phyloP scores from a whole-genome alignment of 2,113 vertebrate genomes.

The Petroica traversi region DNA sequence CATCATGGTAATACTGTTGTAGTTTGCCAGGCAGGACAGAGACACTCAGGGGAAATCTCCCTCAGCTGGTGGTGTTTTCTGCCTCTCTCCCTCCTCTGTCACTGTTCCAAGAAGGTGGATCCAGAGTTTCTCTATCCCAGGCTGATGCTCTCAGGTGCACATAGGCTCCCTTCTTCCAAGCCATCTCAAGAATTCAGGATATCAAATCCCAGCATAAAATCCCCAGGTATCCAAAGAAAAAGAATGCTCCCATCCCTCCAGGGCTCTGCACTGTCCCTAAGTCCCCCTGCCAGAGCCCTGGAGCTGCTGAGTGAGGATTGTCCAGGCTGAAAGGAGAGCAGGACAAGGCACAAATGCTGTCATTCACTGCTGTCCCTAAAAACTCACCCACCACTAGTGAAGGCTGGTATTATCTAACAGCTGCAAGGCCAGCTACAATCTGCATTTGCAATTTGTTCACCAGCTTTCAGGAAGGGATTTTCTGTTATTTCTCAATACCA shows the following conservation, averaged over 20 bases:
- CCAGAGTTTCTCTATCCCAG: background rate
- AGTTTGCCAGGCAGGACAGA: background rate
- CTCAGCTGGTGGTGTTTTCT: background rate
- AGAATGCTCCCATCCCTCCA: background rate
- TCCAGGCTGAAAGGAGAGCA: background rate
- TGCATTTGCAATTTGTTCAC: background rate
- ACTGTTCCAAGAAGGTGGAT: background rate
- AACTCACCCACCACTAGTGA: background rate
- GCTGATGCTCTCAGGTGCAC: background rate
- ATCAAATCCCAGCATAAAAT: background rate
- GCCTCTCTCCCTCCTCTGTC: background rate
- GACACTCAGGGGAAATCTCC: background rate
- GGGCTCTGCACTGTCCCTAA: background rate
- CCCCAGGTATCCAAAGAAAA: background rate
- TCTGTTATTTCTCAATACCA: background rate
- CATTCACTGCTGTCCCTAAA: background rate
- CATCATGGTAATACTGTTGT: background rate
- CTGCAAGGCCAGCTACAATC: background rate
- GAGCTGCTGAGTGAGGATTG: background rate
- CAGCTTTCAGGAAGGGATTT: background rate
- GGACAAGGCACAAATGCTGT: background rate
- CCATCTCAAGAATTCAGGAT: background rate
- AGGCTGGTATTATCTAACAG: background rate
- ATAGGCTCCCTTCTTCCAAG: background rate
- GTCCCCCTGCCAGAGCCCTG: background rate